Percentiles rank a stretch among this genome's conserved stretches.
Conservation (phyloP, 92 coral and sea anemone species). For the Hydrozoanthus gracilis region DNA sequence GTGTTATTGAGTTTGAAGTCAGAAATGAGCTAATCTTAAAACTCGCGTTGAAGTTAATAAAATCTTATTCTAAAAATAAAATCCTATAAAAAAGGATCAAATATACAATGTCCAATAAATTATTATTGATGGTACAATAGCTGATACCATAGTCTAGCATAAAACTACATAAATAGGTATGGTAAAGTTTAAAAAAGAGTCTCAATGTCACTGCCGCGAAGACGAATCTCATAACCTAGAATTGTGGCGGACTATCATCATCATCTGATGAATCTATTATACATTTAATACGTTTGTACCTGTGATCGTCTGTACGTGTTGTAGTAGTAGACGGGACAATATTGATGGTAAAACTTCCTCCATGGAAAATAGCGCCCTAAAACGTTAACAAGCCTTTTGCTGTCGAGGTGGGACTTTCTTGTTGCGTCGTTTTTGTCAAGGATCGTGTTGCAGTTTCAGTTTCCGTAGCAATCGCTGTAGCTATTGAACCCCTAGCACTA, state of each 20-base stretch:
- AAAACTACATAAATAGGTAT: no score
- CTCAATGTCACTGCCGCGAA: conserved; percentile 29
- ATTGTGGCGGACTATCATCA: background rate
- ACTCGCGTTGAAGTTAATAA: no score
- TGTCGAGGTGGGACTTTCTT: background rate
- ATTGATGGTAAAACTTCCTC: conserved; percentile 48
- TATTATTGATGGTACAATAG: no score
- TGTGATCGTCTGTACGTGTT: background rate
- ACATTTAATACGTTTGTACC: conserved; percentile 6
- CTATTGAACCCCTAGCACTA: background rate
- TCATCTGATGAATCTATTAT: conserved; percentile 4
- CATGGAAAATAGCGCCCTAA: conserved; percentile 44
- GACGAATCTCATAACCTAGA: background rate
- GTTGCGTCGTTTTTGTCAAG: background rate
- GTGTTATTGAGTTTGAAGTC: no score
- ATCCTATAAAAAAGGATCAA: no score
- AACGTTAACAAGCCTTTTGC: conserved; percentile 40
- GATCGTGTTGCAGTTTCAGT: conserved; percentile 3
- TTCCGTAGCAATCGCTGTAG: conserved; percentile 13
- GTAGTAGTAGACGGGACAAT: conserved; percentile 14
- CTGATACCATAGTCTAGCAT: no score
- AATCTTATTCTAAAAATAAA: no score
- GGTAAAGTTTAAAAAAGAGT: background rate
- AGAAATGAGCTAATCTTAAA: no score
- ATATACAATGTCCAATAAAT: no score